Percentiles rank a stretch among this genome's conserved stretches.
Conservation (phyloP, 2,888 invertebrate species). For the Lasioglossum pauxillum region DNA sequence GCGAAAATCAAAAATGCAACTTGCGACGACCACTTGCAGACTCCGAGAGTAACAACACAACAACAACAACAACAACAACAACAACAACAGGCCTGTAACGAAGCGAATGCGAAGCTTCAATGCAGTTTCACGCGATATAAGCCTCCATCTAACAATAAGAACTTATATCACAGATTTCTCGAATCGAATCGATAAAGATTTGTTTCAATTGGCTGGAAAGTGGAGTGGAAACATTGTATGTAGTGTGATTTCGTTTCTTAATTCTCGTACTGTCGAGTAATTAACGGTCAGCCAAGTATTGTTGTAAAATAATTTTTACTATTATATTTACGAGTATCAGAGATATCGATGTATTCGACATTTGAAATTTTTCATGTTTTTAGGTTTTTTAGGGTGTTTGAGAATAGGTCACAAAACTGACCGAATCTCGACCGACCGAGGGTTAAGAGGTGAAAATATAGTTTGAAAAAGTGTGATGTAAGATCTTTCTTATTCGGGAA, state of each 20-base stretch:
- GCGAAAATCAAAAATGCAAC: conserved; percentile 45
- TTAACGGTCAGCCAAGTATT: too few relatives aligned
- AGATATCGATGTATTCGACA: too few relatives aligned
- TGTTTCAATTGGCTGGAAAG: neutral
- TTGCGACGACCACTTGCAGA: conserved; percentile 34
- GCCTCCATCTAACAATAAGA: conserved; percentile 36
- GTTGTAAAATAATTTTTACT: too few relatives aligned
- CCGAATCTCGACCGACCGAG: neutral
- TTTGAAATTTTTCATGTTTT: neutral
- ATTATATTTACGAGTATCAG: too few relatives aligned
- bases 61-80: too few relatives aligned
- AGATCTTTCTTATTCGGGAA: neutral
- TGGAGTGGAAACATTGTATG: neutral
- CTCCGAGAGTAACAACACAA: neutral
- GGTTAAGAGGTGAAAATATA: neutral
- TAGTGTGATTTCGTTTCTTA: neutral
- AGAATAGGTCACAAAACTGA: too few relatives aligned
- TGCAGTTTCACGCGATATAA: neutral
- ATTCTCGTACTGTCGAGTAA: neutral
- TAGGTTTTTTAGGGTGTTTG: neutral
- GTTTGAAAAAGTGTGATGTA: neutral
- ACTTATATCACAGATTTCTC: conserved; percentile 40
- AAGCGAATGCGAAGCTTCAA: neutral
- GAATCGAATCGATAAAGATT: neutral
- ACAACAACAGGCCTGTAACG: conserved; percentile 15